Conservation (phyloP, 2,888 invertebrate genomes). For the Drosophila flavopinicola region DNA sequence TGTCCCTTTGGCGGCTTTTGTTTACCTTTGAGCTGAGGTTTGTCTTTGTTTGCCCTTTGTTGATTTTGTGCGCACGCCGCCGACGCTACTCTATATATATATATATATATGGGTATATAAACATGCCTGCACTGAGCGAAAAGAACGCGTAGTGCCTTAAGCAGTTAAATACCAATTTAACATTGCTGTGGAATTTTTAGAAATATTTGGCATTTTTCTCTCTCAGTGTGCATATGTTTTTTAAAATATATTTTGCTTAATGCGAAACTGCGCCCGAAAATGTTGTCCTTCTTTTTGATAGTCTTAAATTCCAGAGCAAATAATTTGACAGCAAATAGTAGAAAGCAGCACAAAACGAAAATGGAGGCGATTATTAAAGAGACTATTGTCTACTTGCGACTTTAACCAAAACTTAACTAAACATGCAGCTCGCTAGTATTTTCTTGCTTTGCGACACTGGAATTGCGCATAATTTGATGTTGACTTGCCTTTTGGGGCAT, state of each 20-base stretch:
- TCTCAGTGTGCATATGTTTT: slow-evolving; percentile 30
- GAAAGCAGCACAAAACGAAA: slow-evolving; percentile 14
- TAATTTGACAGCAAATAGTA: slow-evolving; percentile 68
- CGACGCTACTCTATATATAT: slow-evolving; percentile 25
- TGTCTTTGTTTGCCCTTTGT: slow-evolving; percentile 60
- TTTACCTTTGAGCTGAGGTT: slow-evolving; percentile 69
- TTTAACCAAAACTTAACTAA: background rate
- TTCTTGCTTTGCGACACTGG: slow-evolving; percentile 1
- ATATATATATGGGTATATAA: slow-evolving; percentile 13
- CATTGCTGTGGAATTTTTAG: background rate
- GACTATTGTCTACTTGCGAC: background rate
- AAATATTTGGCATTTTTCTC: slow-evolving; percentile 3
- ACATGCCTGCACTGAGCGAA: slow-evolving; percentile 40
- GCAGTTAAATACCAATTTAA: background rate
- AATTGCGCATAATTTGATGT: slow-evolving; percentile 12
- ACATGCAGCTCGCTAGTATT: background rate
- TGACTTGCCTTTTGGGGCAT: slow-evolving; percentile 20
- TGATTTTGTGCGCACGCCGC: slow-evolving; percentile 70
- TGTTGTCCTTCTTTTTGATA: slow-evolving; percentile 52
- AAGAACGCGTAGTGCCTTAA: slow-evolving; percentile 1
- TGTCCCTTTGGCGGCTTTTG: slow-evolving; percentile 73
- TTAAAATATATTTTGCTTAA: slow-evolving; percentile 62
- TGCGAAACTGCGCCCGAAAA: slow-evolving; percentile 51
- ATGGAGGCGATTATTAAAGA: slow-evolving; percentile 2
- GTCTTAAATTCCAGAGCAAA: slow-evolving; percentile 73